phyloP scores from a whole-genome alignment of 2,888 invertebrate genomes.

The Drosophila fulvimacula region DNA sequence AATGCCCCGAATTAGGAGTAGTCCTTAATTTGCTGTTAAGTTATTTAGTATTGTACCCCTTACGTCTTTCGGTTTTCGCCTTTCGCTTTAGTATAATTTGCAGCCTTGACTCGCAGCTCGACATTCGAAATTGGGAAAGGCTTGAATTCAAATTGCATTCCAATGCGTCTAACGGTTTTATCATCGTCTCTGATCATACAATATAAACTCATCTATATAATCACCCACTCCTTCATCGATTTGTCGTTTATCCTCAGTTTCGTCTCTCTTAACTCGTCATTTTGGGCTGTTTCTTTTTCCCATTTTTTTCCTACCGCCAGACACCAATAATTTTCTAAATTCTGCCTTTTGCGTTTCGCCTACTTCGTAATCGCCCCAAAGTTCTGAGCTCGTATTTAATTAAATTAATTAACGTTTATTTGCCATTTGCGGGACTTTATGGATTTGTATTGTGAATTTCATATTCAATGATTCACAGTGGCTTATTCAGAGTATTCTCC shows the following conservation, averaged over 20 bases:
- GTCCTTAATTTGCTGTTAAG: conserved; percentile 77
- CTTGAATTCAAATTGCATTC: conserved; percentile 65
- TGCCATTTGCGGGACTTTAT: conserved; percentile 30
- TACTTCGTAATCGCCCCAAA: conserved; percentile 47
- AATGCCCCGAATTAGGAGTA: conserved; percentile 75
- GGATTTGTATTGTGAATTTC: conserved; percentile 19
- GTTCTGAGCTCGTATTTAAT: conserved; percentile 53
- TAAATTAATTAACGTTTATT: conserved; percentile 66
- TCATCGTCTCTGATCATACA: conserved; percentile 43
- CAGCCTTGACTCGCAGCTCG: conserved; percentile 52
- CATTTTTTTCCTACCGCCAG: conserved; percentile 34
- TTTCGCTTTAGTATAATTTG: conserved; percentile 46
- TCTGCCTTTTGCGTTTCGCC: conserved; percentile 33
- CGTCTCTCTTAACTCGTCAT: conserved; percentile 10
- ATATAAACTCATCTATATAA: conserved; percentile 37
- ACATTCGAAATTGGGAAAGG: conserved; percentile 2
- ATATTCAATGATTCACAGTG: conserved; percentile 29
- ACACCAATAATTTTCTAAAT: conserved; percentile 70
- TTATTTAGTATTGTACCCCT: conserved; percentile 66
- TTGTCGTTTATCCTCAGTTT: conserved; percentile 65
- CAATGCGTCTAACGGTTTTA: conserved; percentile 77
- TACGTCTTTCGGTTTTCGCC: neutral
- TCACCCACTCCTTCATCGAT: conserved; percentile 59
- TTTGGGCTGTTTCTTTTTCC: neutral
- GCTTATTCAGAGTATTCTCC: neutral